Conservation (phyloP, 1,140 invertebrate species). For the Eumaeus atala region DNA sequence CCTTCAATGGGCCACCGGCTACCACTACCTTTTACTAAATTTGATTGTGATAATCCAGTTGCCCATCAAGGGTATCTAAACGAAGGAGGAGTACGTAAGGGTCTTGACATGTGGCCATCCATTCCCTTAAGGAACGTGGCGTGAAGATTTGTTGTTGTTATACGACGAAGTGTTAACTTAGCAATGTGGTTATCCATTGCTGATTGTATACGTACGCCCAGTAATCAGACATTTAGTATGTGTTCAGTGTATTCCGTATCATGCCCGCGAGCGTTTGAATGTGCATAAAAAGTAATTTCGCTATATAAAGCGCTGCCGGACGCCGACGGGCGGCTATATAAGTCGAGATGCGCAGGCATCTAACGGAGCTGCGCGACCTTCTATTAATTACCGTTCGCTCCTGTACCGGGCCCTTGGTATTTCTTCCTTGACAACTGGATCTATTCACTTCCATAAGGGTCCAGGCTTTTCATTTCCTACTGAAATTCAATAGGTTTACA, state of each 20-base stretch:
- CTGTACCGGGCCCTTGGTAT: conserved; percentile 34
- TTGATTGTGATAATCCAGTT: too few species aligned
- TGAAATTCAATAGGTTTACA: conserved; percentile 14
- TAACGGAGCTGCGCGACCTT: conserved; percentile 57
- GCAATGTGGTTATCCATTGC: too few species aligned
- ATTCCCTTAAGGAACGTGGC: too few species aligned
- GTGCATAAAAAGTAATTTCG: conserved; percentile 24
- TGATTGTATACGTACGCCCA: too few species aligned
- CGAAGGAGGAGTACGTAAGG: too few species aligned
- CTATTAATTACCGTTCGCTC: conserved; percentile 64
- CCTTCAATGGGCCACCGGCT: too few species aligned
- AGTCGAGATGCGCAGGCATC: conserved; percentile 49
- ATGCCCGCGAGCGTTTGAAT: conserved; percentile 1
- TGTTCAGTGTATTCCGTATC: neutral
- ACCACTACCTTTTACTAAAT: too few species aligned
- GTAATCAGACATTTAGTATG: neutral
- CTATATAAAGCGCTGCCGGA: conserved; percentile 37
- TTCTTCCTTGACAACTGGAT: conserved; percentile 31
- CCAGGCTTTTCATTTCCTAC: conserved; percentile 12
- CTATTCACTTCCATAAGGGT: conserved; percentile 29
- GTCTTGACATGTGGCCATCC: too few species aligned
- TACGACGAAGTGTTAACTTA: too few species aligned
- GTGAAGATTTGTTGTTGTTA: too few species aligned
- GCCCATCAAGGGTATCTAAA: too few species aligned
- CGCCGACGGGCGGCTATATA: conserved; percentile 40